These are phyloP conservation scores for Coreius guichenoti DNA, from an alignment of 2,797 vertebrate genomes.

Conservation along the genomic window DNA sequence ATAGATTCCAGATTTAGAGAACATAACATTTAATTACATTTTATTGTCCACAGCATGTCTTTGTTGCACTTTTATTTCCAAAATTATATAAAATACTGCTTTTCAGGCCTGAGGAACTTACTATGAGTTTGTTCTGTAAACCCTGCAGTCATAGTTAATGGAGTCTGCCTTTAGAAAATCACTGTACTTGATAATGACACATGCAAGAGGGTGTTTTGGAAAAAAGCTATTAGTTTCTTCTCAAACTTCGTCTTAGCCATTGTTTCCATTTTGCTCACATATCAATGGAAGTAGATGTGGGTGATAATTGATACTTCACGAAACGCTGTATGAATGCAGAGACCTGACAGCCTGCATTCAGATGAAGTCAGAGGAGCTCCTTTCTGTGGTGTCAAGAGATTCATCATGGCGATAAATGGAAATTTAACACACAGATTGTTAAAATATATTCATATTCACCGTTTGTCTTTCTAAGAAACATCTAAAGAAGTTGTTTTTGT, in stretches of 20 bases:
- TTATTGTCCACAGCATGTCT: background rate
- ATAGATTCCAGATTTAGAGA: background rate
- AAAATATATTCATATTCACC: background rate
- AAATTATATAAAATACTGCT: background rate
- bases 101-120: background rate
- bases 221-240: constrained; percentile 3
- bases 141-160: background rate
- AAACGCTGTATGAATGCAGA: constrained; percentile 2
- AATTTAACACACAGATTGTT: background rate
- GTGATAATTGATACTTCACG: constrained; percentile 30
- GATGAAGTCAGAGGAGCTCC: constrained; percentile 8
- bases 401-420: constrained; percentile 38
- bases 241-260: background rate
- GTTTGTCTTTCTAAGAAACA: background rate
- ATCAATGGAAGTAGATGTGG: constrained; percentile 28
- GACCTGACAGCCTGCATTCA: constrained; percentile 23
- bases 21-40: background rate
- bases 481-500: background rate
- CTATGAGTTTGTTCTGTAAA: constrained; percentile 13
- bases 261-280: constrained; percentile 15
- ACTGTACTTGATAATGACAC: background rate
- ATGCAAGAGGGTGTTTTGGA: background rate
- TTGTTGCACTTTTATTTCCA: background rate
- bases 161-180: background rate
- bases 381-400: constrained; percentile 26